Evolutionary conservation across 2,113 vertebrate genomes (phyloP).

Genomic region (Petrocephalus microphthalmus): DNA sequence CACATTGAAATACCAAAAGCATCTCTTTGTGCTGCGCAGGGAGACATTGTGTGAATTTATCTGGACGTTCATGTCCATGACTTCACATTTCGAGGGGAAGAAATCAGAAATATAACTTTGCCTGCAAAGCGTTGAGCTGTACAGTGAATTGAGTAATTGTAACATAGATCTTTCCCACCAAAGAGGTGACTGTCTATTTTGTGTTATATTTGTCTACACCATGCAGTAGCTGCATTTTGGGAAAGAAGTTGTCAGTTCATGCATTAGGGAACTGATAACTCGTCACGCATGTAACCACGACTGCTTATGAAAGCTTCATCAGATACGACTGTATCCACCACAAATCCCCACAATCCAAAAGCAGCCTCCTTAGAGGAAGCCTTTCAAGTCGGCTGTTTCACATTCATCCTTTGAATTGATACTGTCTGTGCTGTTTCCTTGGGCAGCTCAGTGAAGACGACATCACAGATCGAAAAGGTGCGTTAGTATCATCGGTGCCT

Average conservation of each 20-base stretch:
- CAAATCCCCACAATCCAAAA: neutral
- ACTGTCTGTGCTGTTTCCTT: neutral
- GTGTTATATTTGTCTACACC: neutral
- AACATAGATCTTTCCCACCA: neutral
- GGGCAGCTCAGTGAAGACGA: neutral
- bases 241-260: neutral
- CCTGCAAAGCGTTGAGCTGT: neutral
- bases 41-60: neutral
- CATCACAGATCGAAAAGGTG: neutral
- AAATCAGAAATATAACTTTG: neutral
- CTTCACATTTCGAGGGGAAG: neutral
- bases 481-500: neutral
- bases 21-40: neutral
- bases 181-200: neutral
- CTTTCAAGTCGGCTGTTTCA: constrained; percentile 1
- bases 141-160: neutral
- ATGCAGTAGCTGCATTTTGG: neutral
- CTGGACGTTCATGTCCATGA: neutral
- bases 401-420: neutral
- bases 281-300: neutral
- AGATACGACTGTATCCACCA: neutral
- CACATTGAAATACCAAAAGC: neutral
- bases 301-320: neutral
- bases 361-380: neutral
- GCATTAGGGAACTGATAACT: neutral